Base-by-base conservation (phyloP, 2,113 vertebrate species). In the Aegithalos caudatus region DNA sequence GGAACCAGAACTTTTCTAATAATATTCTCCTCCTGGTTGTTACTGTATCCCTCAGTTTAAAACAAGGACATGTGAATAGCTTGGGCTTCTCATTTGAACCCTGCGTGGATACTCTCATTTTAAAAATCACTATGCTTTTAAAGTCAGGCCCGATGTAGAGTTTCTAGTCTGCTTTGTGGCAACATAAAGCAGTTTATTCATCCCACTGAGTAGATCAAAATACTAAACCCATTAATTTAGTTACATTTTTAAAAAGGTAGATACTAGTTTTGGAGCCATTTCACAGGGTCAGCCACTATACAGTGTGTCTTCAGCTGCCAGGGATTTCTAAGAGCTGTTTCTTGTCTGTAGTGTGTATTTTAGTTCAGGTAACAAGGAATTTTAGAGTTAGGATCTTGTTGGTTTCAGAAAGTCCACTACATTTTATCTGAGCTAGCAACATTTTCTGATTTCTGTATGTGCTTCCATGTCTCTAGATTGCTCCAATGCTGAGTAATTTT, bases 291-390 rank as follows among this genome's bases (percentile, higher is more conserved):
- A 92, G 54, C 53, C 66, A 50, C 89, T 90, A 14, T 42, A 65
- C 50, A 94, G 64, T 73, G 38, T 94, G 69, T 91, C 84, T 95
- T 88, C 94, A 96, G 57, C 89, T 95, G 90, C 91, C 74, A 76
- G 51, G 35, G 53, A 42, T 97, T 97, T 97, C 94, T 92, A 92
- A 96, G 89, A 93, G 45, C 40, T 84, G 15, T 93, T 97, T 96
- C 92, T 96, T 97, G 82, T 90, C 86, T 66, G 24, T 37, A 67
- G 21, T 65, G 80, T 88, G 76, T 93, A 45, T 81, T 94, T 51
- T 86, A 81, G 73, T 94, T 93, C 72, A 79, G 74, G 58, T 60
- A 92, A 42, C n/a, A 54, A 86, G 74, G 88, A 89, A 82, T 94
- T 95, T 94, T 84, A 58, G 40, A 86, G 11, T 67, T 81, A 76